These are phyloP conservation scores for Phrynocephalus versicolor DNA, from an alignment of 2,113 vertebrate species.

Conservation along the genomic window DNA sequence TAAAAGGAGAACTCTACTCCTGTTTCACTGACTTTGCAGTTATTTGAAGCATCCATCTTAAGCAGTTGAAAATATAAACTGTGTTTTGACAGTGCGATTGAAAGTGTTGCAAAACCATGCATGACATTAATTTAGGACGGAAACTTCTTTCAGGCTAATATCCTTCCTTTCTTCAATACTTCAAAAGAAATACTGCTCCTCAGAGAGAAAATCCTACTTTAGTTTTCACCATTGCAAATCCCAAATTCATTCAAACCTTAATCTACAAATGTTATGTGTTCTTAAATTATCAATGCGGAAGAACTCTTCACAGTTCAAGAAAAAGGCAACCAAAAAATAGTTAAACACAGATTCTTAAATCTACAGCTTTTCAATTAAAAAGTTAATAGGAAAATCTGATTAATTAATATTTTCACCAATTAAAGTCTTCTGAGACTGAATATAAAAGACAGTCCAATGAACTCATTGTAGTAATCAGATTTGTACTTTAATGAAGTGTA, in stretches of 20 bases:
- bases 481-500: conserved; percentile 29
- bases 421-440: conserved; percentile 42
- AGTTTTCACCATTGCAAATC: conserved; percentile 30
- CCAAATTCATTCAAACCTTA: conserved; percentile 37
- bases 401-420: conserved; percentile 66
- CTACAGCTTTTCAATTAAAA: conserved; percentile 66
- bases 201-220: conserved; percentile 26
- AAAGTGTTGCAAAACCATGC: conserved; percentile 12
- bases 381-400: conserved; percentile 62
- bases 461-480: conserved; percentile 32
- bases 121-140: conserved; percentile 28
- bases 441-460: conserved; percentile 48
- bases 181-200: conserved; percentile 36
- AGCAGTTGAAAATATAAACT: background rate
- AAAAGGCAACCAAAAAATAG: conserved; percentile 42
- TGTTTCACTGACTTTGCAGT: background rate
- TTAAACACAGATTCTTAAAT: conserved; percentile 46
- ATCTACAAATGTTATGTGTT: conserved; percentile 27
- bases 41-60: background rate
- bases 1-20: background rate
- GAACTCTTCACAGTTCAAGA: conserved; percentile 37
- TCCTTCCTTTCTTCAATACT: conserved; percentile 14
- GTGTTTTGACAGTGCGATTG: background rate
- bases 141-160: conserved; percentile 16
- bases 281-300: conserved; percentile 26